Percentiles rank a stretch among this genome's conserved stretches.
phyloP scores from a whole-genome alignment of 2,888 invertebrate genomes.

The Zaprionus obscuricornis region DNA sequence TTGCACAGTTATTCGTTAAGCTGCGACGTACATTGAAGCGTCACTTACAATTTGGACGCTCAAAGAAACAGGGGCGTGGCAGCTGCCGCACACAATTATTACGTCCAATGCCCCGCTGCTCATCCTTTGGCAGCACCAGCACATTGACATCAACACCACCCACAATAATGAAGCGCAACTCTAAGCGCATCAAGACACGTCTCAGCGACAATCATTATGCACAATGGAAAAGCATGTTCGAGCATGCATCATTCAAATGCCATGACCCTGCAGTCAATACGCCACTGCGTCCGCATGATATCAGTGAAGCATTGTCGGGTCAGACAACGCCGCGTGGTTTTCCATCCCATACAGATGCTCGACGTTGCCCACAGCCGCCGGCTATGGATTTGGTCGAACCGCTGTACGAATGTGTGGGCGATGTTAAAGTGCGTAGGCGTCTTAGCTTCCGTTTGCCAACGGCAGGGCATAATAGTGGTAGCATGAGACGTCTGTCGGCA shows the following conservation, averaged over 20 bases:
- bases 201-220: slow-evolving; percentile 46
- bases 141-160: no score
- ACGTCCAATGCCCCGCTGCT: slow-evolving; percentile 70
- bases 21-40: slow-evolving; percentile 29
- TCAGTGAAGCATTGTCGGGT: slow-evolving; percentile 66
- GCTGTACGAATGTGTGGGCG: slow-evolving; percentile 35
- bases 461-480: background rate
- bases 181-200: background rate
- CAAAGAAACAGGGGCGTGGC: slow-evolving; percentile 3
- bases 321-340: slow-evolving; percentile 74
- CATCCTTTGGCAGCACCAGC: slow-evolving; percentile 56
- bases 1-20: slow-evolving; percentile 34
- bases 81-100: slow-evolving; percentile 23
- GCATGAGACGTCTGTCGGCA: slow-evolving; percentile 34
- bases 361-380: slow-evolving; percentile 25
- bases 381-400: slow-evolving; percentile 1
- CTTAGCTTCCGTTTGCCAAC: slow-evolving; percentile 56
- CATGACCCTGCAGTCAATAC: background rate
- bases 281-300: slow-evolving; percentile 34
- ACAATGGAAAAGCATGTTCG: slow-evolving; percentile 67
- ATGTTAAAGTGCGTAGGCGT: slow-evolving; percentile 36
- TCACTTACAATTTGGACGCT: background rate
- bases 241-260: slow-evolving; percentile 38
- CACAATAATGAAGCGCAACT: slow-evolving; percentile 21
- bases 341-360: slow-evolving; percentile 68